A percentile compares a stretch with the other conserved stretches of the same genome.
Conservation (phyloP, 2,113 vertebrate genomes). For the Elachura formosa region DNA sequence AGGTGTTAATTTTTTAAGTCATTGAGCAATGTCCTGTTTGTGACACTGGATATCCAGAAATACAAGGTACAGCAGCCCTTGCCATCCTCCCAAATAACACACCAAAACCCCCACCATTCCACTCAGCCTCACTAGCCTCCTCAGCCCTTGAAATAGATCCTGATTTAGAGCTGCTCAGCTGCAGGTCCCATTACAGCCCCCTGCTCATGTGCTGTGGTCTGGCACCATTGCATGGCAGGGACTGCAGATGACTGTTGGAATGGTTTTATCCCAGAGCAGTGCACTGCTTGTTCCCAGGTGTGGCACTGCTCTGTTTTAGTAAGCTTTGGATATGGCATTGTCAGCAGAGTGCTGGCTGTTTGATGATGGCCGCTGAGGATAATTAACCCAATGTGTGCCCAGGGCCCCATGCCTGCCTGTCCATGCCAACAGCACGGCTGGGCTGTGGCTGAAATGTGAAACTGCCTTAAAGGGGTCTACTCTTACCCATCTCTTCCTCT, state of each 20-base stretch:
- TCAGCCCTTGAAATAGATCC: background rate
- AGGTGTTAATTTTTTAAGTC: conserved; percentile 31
- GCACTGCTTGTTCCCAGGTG: background rate
- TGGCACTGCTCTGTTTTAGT: background rate
- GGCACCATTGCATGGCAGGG: rapidly evolving
- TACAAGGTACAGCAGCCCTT: background rate
- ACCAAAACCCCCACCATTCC: background rate
- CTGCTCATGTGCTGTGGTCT: background rate
- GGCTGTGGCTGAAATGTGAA: background rate
- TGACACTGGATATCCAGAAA: background rate
- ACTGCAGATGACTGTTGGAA: background rate
- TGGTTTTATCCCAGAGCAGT: background rate
- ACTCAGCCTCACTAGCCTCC: background rate
- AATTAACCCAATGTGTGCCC: background rate
- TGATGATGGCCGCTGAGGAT: background rate
- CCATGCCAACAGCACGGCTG: background rate
- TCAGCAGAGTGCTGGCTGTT: background rate
- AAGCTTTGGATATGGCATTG: background rate
- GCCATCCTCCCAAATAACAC: background rate
- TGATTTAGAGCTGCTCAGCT: background rate
- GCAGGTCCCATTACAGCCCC: background rate
- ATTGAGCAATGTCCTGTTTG: conserved; percentile 27
- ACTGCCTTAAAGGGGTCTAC: background rate
- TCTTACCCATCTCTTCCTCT: background rate
- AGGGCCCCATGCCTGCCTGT: background rate